Base-by-base conservation (phyloP, 2,797 vertebrate species). In the Pseudopleuronectes americanus region DNA sequence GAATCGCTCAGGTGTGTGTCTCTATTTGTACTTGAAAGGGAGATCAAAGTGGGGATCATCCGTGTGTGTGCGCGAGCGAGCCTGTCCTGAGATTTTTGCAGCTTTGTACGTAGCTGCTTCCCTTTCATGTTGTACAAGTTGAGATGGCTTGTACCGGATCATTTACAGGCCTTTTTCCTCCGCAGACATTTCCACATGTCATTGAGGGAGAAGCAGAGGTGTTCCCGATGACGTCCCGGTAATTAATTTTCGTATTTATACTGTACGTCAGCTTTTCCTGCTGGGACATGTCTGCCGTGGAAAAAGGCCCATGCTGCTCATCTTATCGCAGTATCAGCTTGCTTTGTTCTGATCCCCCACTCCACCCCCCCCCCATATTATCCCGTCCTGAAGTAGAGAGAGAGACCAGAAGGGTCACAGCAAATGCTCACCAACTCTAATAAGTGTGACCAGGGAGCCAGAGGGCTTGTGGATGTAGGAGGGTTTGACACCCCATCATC, bases 401-500 rank as follows among this genome's bases (percentile, higher is more conserved):
- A 79, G 73, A 80, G 73, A 71, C 52, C 31, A 64, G 65, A 21
- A 8, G 10, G 86, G 84, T 88, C 76, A 79, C 67, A 62, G 66
- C 73, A 21, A 45, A 45, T 45, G 67, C 69, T 72, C 74, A 24
- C 74, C 23, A 43, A 66, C 84, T 88, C 56, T 86, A 85, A 89
- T 89, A 88, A 83, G 85, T 89, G 83, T 82, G 87, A 89, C 74
- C 67, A 49, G 71, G 53, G 81, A 68, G 71, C 57, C 69, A 68
- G 68, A 62, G 60, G 64, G 60, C 59, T 14, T 38, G 55, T 58
- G 64, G 68, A 76, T 75, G 49, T 63, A 63, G 64, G 64, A 80
- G 49, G 64, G 51, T 83, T 75, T 83, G 81, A 83, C 84, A 87
- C 73, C 69, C 84, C 81, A 85, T 90, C 88, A 87, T 81, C 74